A percentile compares a stretch with the other conserved stretches of the same genome.
Evolutionary conservation across 2,888 invertebrate species (phyloP).

Genomic region (Coenonympha glycerion): DNA sequence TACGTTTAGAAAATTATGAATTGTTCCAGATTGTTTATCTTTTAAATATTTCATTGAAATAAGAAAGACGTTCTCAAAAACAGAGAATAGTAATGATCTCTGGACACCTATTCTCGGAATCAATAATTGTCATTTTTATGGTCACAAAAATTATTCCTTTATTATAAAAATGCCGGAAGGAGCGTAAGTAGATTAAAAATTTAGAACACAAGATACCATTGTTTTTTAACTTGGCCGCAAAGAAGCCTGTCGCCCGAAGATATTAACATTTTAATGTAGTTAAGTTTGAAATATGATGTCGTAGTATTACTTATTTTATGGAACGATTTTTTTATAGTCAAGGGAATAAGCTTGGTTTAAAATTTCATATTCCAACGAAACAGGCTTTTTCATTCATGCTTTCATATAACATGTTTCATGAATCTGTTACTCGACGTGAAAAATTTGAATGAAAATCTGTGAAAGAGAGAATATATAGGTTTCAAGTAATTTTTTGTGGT

Average conservation of each 20-base stretch:
- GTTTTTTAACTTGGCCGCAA: background rate
- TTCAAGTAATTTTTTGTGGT: no score
- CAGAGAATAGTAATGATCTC: no score
- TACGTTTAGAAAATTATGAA: no score
- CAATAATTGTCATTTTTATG: background rate
- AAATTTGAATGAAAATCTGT: no score
- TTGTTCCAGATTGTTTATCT: no score
- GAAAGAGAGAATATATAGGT: no score
- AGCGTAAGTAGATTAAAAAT: background rate
- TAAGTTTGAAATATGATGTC: constrained; percentile 2
- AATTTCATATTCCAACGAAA: background rate
- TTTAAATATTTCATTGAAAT: no score
- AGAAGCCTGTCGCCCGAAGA: background rate
- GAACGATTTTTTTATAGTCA: background rate
- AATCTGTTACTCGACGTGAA: background rate
- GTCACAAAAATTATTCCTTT: background rate
- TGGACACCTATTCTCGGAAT: no score
- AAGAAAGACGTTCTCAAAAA: no score
- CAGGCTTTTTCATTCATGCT: no score
- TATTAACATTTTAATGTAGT: constrained; percentile 3
- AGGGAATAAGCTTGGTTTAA: background rate
- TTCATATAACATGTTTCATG: no score
- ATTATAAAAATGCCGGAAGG: constrained; percentile 1
- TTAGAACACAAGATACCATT: background rate
- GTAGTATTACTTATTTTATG: constrained; percentile 1